Base-by-base conservation (phyloP, 1,140 invertebrate genomes). In the Aphaenogaster floridana region DNA sequence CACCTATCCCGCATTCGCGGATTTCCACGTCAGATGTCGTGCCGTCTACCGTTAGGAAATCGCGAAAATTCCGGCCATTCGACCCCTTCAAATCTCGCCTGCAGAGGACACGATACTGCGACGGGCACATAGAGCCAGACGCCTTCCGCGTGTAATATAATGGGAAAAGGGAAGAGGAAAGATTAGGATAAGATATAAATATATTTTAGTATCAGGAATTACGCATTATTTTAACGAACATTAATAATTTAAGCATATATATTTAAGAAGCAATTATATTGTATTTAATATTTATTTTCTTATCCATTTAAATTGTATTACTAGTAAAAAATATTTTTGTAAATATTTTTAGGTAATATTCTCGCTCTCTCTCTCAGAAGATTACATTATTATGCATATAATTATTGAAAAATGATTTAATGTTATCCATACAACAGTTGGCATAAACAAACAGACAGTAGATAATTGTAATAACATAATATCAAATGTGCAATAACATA, bases 11-110 rank as follows among this genome's bases (percentile, higher is more conserved):
- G 89, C 89, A 86, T 90, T 88, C 92, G 90, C 87, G 93, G 93
- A 94, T 94, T 94, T 94, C 89, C 93, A 90, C 87, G 92, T 94
- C 92, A 88, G 92, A 92, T 91, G 92, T 90, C 91, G 85, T 90
- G 89, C 88, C 86, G 86, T 91, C 83, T 87, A 57, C 79, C 79
- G 66, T 80, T 76, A 90, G 84, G 61, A 88, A 88, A 86, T 90
- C 87, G 76, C 64, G 76, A 87, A 91, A 91, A 89, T 86, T 66
- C 87, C 71, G 77, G 39, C 52, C 39, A 74, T 88, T 77, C 83
- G 81, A 89, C 61, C 88, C 71, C 71, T 88, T 76, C 77, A 87
- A 81, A 81, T 68, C 59, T 59, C 54, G 77, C 52, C 76, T 87
- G 74, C 87, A 86, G 74, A 79, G 63, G 36, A 77, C 50, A 81